phyloP scores from a whole-genome alignment of 2,888 invertebrate genomes.

The Chaitophorus viminalis region DNA sequence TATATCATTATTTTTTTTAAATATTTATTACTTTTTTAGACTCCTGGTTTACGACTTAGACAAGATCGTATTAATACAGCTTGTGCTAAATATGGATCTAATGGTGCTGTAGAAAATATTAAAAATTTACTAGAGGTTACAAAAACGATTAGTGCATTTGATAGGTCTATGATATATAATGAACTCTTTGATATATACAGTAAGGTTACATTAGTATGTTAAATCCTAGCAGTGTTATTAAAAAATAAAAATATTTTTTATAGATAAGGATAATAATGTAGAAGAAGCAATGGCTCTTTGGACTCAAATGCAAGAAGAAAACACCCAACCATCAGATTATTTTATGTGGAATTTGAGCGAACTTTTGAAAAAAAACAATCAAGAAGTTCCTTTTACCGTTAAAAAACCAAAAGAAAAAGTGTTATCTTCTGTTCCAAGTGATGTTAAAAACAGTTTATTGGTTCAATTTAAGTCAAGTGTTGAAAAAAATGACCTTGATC shows the following conservation, averaged over 20 bases:
- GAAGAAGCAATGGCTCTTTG: slow-evolving; percentile 82
- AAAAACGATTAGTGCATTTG: slow-evolving; percentile 78
- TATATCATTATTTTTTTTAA: not conserved
- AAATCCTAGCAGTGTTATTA: not conserved
- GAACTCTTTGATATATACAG: slow-evolving; percentile 79
- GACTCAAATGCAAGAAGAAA: slow-evolving; percentile 87
- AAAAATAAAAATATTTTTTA: slow-evolving; percentile 36
- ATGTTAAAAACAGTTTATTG: slow-evolving; percentile 34
- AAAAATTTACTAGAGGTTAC: slow-evolving; percentile 83
- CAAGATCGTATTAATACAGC: slow-evolving; percentile 75
- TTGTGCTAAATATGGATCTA: slow-evolving; percentile 73
- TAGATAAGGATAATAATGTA: slow-evolving; percentile 75
- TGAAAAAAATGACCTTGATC: slow-evolving; percentile 8
- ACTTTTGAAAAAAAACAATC: slow-evolving; percentile 74
- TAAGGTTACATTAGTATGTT: slow-evolving; percentile 61
- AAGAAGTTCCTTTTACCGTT: slow-evolving; percentile 78
- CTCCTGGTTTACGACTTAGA: slow-evolving; percentile 80
- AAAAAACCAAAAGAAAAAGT: slow-evolving; percentile 20
- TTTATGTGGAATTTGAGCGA: slow-evolving; percentile 76
- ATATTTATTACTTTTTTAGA: slow-evolving; percentile 66
- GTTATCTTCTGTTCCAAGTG: not conserved
- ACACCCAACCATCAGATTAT: slow-evolving; percentile 75
- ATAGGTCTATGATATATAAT: slow-evolving; percentile 80
- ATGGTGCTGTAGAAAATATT: slow-evolving; percentile 74
- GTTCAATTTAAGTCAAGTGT: slow-evolving; percentile 61